A percentile compares a stretch with the other conserved stretches of the same genome.
Evolutionary conservation across 2,113 vertebrate genomes (phyloP).

Genomic region (Poicephalus meyeri): DNA sequence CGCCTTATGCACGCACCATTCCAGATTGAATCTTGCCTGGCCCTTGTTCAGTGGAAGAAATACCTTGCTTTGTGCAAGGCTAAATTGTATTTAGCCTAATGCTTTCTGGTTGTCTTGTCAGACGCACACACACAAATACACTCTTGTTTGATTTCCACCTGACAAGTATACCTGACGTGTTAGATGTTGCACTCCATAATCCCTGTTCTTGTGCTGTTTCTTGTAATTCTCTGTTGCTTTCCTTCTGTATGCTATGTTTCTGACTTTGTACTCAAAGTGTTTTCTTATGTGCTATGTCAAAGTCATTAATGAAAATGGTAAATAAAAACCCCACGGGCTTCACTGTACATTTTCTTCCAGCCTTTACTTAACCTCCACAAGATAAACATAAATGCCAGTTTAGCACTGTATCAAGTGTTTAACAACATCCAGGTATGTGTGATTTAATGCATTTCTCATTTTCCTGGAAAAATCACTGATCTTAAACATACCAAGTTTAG

Average conservation of each 20-base stretch:
- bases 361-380: background rate
- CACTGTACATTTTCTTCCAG: background rate
- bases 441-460: background rate
- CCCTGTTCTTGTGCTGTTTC: background rate
- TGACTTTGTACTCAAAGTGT: background rate
- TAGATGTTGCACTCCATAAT: background rate
- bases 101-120: background rate
- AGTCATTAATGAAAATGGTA: background rate
- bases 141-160: background rate
- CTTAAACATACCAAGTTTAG: background rate
- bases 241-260: background rate
- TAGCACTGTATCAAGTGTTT: background rate
- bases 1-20: rapidly evolving
- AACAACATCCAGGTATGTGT: background rate
- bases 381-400: background rate
- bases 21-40: no score
- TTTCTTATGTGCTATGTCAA: background rate
- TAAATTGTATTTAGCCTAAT: background rate
- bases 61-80: background rate
- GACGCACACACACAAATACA: rapidly evolving
- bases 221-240: background rate
- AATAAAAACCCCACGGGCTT: background rate
- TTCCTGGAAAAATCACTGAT: background rate
- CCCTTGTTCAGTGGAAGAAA: background rate
- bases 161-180: background rate